These are phyloP conservation scores for Eupithecia exiguata DNA, from an alignment of 2,888 invertebrate genomes.

Conservation along the genomic window DNA sequence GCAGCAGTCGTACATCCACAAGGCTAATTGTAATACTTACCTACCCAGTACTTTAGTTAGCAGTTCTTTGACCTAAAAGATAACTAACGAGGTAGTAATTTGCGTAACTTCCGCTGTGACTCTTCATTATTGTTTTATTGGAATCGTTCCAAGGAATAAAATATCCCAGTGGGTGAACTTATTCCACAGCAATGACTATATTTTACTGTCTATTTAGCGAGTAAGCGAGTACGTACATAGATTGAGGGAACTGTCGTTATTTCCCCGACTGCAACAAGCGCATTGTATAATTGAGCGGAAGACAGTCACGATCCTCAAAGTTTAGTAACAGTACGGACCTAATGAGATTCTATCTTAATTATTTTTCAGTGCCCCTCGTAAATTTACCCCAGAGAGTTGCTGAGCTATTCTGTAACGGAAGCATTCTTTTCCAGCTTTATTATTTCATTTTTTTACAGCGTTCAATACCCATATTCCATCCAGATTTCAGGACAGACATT, in stretches of 20 bases:
- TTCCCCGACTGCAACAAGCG: slow-evolving; percentile 28
- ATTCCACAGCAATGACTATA: slow-evolving; percentile 27
- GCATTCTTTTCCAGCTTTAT: slow-evolving; percentile 71
- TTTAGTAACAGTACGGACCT: slow-evolving; percentile 48
- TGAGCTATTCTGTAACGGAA: slow-evolving; percentile 67
- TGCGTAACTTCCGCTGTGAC: slow-evolving; percentile 49
- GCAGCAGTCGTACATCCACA: not conserved
- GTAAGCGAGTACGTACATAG: not conserved
- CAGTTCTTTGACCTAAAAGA: slow-evolving; percentile 49
- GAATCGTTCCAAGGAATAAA: slow-evolving; percentile 51
- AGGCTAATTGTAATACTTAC: not conserved
- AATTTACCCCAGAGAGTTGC: slow-evolving; percentile 62
- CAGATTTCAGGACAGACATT: slow-evolving; percentile 73
- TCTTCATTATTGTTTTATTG: slow-evolving; percentile 50
- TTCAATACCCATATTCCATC: slow-evolving; percentile 70
- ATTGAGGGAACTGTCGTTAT: slow-evolving; percentile 5
- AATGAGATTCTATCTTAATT: slow-evolving; percentile 74
- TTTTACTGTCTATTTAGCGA: slow-evolving; percentile 46
- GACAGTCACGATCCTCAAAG: slow-evolving; percentile 41
- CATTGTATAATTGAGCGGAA: slow-evolving; percentile 32
- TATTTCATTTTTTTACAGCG: slow-evolving; percentile 71
- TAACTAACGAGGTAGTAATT: slow-evolving; percentile 57
- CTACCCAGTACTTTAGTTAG: slow-evolving; percentile 42
- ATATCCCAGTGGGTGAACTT: slow-evolving; percentile 13
- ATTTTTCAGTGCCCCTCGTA: slow-evolving; percentile 69